A percentile compares a stretch with the other conserved stretches of the same genome.
Evolutionary conservation across 2,888 invertebrate genomes (phyloP).

Genomic region (Drosophila nigricruria): DNA sequence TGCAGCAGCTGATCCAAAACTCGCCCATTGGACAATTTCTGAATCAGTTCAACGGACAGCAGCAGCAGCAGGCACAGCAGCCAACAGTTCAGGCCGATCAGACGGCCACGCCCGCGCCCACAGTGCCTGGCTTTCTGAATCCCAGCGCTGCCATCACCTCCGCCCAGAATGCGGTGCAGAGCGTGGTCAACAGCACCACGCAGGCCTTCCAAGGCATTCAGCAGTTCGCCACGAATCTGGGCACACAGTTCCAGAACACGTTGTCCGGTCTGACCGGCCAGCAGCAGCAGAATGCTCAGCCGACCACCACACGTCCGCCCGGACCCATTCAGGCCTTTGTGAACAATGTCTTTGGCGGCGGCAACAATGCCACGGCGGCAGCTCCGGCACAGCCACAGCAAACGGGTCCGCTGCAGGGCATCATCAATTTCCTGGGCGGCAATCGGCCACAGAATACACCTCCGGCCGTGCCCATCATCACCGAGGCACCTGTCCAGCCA

Average conservation of each 20-base stretch:
- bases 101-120: constrained; percentile 61
- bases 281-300: constrained; percentile 59
- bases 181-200: constrained; percentile 75
- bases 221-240: constrained; percentile 79
- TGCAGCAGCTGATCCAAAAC: constrained; percentile 82
- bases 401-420: constrained; percentile 81
- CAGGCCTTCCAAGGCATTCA: constrained; percentile 82
- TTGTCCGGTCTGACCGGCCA: constrained; percentile 75
- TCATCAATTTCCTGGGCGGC: constrained; percentile 83
- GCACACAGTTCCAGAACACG: constrained; percentile 79
- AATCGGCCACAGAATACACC: constrained; percentile 73
- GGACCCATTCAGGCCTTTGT: constrained; percentile 83
- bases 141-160: constrained; percentile 72
- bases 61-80: constrained; percentile 31
- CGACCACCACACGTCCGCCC: constrained; percentile 79
- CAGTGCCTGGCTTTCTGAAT: constrained; percentile 77
- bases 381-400: constrained; percentile 55
- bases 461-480: neutral
- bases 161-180: constrained; percentile 71
- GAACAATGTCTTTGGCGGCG: constrained; percentile 79
- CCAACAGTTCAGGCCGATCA: constrained; percentile 52
- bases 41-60: constrained; percentile 72
- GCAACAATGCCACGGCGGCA: constrained; percentile 53
- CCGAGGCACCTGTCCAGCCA: constrained; percentile 35
- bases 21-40: constrained; percentile 82